A percentile compares a stretch with the other conserved stretches of the same genome.
These are phyloP conservation scores for Rhea pennata DNA, from an alignment of 2,113 vertebrate genomes.

Conservation along the genomic window DNA sequence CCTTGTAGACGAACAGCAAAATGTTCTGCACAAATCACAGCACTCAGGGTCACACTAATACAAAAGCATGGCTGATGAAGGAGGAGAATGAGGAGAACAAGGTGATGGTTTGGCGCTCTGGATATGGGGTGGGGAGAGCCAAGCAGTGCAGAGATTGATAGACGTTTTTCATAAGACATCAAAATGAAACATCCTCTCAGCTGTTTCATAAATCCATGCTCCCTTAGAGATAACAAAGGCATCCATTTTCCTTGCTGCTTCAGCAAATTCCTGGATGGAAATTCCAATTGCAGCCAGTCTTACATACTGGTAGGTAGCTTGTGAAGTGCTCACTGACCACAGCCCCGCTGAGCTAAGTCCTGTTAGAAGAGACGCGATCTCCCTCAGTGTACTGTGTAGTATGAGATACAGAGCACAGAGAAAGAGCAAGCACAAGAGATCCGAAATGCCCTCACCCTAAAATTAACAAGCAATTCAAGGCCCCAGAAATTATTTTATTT, in stretches of 20 bases:
- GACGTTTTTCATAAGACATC: constrained; percentile 23
- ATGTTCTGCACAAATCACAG: neutral
- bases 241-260: neutral
- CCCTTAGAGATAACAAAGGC: neutral
- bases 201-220: constrained; percentile 14
- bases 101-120: neutral
- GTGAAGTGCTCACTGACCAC: neutral
- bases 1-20: neutral
- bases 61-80: neutral
- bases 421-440: neutral
- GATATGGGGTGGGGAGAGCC: neutral
- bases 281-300: neutral
- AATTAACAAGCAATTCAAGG: neutral
- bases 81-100: neutral
- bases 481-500: neutral
- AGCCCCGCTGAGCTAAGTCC: neutral
- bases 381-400: rapidly evolving
- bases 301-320: neutral
- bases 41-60: neutral
- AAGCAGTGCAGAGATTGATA: neutral
- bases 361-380: neutral
- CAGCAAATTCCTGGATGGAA: constrained; percentile 23
- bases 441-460: neutral
- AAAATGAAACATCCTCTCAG: constrained; percentile 23
- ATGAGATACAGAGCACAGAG: neutral